Base-by-base conservation (phyloP, 2,113 vertebrate genomes). In the Perca fluviatilis region DNA sequence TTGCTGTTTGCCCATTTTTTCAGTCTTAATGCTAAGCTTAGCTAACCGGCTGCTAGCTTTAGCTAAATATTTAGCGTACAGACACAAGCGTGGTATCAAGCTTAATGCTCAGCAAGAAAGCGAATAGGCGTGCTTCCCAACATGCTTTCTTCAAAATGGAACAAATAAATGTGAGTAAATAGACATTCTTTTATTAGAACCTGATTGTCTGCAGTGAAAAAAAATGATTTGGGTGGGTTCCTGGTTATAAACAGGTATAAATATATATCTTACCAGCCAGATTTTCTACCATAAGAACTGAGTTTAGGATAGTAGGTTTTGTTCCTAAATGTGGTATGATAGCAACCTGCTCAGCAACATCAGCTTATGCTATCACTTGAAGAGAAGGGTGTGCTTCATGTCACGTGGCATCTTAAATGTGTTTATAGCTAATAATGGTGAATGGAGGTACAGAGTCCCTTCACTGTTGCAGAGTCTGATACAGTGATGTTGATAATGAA, bases 401-500 rank as follows among this genome's bases (percentile, higher is more conserved):
- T 76, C 72, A 56, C n/a, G 19, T 30, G 47, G n/a, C 25, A 49
- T 30, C 21, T 71, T 5, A 54, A 54, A 75, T 47, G 4, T 33
- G 40, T 82, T 80, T 71, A 67, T 75, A 16, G 7, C 53, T 77
- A 60, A 78, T 81, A 76, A 83, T 68, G 57, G 15, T 14, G 2
- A 80, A n/a, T 50, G 5, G 63, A 77, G 72, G 33, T 23, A 2
- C 53, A 51, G 75, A 68, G 46, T 66, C 19, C 80, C 40, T 6
- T 54, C 65, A 8, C 27, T 70, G 33, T 46, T 56, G 60, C 63
- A 72, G 57, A 60, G 33, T 54, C 53, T 82, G 71, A 82, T 87
- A 75, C 60, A 77, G 69, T 65, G 47, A 62, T 83, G 82, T 36
- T 71, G 65, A 77, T 82, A 60, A 79, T 47, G 27, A 87, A 80